Percentiles rank a stretch among this genome's conserved stretches.
phyloP scores from a whole-genome alignment of 2,113 vertebrate genomes.

The Trochalopteron elliotii region DNA sequence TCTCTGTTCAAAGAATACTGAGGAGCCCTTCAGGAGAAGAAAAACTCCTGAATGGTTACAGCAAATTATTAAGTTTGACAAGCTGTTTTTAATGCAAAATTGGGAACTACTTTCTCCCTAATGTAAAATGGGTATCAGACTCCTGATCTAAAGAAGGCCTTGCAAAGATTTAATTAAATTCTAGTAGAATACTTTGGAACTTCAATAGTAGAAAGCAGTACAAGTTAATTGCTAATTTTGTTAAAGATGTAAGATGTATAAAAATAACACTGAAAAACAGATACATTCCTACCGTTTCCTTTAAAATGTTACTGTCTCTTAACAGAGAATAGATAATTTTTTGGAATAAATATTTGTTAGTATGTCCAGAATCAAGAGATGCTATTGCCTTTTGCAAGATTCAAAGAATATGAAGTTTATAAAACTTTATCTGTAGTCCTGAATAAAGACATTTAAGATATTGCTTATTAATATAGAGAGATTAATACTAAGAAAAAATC shows the following conservation, averaged over 20 bases:
- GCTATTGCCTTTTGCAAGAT: not conserved
- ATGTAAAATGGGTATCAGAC: not conserved
- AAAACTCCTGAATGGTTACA: not conserved
- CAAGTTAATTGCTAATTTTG: not conserved
- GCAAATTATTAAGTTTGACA: not conserved
- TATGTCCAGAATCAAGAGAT: not conserved
- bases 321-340: not conserved
- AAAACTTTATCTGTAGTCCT: not conserved
- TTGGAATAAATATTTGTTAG: not conserved
- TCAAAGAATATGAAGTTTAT: not conserved
- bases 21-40: conserved; percentile 20
- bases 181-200: not conserved
- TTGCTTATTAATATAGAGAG: not conserved
- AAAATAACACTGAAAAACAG: not conserved
- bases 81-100: not conserved
- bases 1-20: not conserved
- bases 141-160: not conserved
- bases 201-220: not conserved
- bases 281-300: not conserved
- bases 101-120: not conserved
- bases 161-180: conserved; percentile 15
- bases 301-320: not conserved
- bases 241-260: not conserved
- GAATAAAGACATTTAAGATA: not conserved
- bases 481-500: not conserved